Percentiles rank a stretch among this genome's conserved stretches.
Conservation (phyloP, 92 coral and sea anemone species). For the Epizoanthus rinbou region DNA sequence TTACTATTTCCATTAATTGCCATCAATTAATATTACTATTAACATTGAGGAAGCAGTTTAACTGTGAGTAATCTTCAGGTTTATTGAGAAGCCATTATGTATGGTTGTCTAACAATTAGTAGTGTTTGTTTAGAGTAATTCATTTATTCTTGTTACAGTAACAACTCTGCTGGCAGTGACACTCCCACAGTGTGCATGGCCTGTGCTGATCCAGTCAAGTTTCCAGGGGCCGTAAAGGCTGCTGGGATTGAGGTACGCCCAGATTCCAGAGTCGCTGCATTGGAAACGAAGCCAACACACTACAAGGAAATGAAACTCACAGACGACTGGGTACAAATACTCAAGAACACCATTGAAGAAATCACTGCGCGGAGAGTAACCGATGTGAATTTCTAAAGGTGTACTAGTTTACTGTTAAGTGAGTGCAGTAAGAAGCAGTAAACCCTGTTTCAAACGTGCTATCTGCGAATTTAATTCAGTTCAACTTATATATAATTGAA, state of each 20-base stretch:
- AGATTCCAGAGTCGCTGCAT: slow-evolving; percentile 52
- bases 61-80: too few relatives aligned
- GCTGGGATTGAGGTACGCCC: slow-evolving; percentile 68
- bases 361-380: slow-evolving; percentile 33
- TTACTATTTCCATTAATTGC: too few relatives aligned
- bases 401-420: too few relatives aligned
- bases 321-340: slow-evolving; percentile 81
- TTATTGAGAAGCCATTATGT: too few relatives aligned
- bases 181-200: slow-evolving; percentile 70
- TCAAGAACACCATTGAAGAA: slow-evolving; percentile 53
- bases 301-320: slow-evolving; percentile 68
- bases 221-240: slow-evolving; percentile 80
- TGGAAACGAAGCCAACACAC: slow-evolving; percentile 65
- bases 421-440: too few relatives aligned
- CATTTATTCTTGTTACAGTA: background rate
- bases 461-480: too few relatives aligned
- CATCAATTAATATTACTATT: too few relatives aligned
- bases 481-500: too few relatives aligned
- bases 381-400: background rate
- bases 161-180: slow-evolving; percentile 18
- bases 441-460: too few relatives aligned
- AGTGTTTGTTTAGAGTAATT: too few relatives aligned
- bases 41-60: too few relatives aligned
- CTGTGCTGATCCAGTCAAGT: slow-evolving; percentile 90
- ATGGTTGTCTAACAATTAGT: too few relatives aligned